Conservation (phyloP, 2,888 invertebrate species). For the Temnothorax rugatulus region DNA sequence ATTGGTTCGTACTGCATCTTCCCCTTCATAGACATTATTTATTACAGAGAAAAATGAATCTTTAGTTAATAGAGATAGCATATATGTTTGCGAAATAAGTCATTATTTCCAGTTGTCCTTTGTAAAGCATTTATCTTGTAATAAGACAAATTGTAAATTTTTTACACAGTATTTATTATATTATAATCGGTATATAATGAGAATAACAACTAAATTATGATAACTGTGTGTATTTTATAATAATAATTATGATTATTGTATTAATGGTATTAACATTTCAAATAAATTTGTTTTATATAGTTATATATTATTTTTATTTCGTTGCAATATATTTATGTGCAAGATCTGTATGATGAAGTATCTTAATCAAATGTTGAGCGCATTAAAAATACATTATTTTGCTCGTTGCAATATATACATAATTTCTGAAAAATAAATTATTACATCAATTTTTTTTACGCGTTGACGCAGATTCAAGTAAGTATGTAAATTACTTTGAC, state of each 20-base stretch:
- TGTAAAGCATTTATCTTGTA: conserved; percentile 21
- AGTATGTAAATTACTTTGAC: not conserved
- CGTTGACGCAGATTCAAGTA: not conserved
- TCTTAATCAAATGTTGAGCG: not conserved
- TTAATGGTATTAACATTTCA: not conserved
- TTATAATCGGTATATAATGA: not conserved
- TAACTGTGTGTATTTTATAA: not conserved
- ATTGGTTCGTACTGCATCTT: not conserved
- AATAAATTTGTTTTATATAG: not conserved
- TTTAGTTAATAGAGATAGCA: not conserved
- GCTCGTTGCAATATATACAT: not conserved
- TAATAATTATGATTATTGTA: not conserved
- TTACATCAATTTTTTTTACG: not conserved
- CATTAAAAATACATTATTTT: not conserved
- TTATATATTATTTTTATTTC: conserved; percentile 1
- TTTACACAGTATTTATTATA: conserved; percentile 19
- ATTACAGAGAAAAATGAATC: not conserved
- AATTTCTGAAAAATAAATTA: not conserved
- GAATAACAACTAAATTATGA: not conserved
- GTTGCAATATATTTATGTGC: not conserved
- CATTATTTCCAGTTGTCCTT: conserved; percentile 5
- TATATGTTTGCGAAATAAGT: not conserved
- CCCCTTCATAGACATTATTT: not conserved
- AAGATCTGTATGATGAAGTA: not conserved
- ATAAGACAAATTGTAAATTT: conserved; percentile 34